Evolutionary conservation across 2,797 vertebrate species (phyloP).

Genomic region (Paguma larvata): DNA sequence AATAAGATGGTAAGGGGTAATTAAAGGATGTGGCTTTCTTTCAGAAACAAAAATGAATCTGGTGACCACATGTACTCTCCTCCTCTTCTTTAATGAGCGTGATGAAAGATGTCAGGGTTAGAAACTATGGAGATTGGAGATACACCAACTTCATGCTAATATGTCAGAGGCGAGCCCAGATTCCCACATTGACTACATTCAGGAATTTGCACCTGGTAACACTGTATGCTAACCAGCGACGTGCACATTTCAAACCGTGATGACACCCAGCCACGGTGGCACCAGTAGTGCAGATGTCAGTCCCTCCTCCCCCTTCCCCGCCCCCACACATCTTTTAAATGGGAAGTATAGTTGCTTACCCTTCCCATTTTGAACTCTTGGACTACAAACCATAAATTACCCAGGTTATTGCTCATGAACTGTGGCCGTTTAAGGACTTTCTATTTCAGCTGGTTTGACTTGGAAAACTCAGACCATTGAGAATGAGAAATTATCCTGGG

Average conservation of each 20-base stretch:
- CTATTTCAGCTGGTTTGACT: conserved; percentile 59
- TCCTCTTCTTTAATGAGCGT: conserved; percentile 82
- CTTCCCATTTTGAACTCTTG: conserved; percentile 36
- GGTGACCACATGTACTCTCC: conserved; percentile 88
- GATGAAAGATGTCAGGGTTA: conserved; percentile 88
- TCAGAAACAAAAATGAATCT: conserved; percentile 85
- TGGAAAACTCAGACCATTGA: conserved; percentile 64
- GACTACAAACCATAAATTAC: conserved; percentile 36
- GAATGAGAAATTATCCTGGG: conserved; percentile 60
- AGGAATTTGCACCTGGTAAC: conserved; percentile 83
- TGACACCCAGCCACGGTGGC: neutral
- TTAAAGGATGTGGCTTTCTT: conserved; percentile 85
- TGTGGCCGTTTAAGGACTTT: conserved; percentile 60
- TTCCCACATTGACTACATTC: conserved; percentile 75
- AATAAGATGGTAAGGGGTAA: conserved; percentile 81
- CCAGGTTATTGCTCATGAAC: conserved; percentile 50
- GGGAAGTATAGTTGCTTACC: neutral
- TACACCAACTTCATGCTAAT: conserved; percentile 81
- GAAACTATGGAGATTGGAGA: conserved; percentile 82
- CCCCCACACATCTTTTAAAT: neutral
- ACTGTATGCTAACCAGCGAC: neutral
- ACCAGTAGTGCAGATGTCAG: neutral
- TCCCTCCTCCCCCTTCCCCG: rapidly evolving
- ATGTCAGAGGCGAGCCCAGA: conserved; percentile 84
- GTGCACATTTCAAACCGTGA: neutral